phyloP scores from a whole-genome alignment of 2,113 vertebrate genomes.

The Epinephelus fuscoguttatus region DNA sequence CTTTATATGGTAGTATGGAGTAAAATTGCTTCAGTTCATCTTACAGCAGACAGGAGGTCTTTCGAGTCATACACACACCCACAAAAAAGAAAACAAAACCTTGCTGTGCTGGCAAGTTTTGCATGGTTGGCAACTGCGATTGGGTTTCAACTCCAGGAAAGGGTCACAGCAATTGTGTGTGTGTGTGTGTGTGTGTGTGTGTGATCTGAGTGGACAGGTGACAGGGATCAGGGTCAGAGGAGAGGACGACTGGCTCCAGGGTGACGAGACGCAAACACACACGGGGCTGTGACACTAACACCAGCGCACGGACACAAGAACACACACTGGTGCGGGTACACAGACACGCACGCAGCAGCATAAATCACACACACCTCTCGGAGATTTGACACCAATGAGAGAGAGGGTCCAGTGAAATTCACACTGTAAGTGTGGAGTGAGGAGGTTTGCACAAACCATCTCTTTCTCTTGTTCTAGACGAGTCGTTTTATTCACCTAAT shows the following conservation, averaged over 20 bases:
- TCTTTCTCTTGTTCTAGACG: not conserved
- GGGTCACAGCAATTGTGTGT: slow-evolving; percentile 67
- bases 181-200: slow-evolving; percentile 44
- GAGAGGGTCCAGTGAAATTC: slow-evolving; percentile 33
- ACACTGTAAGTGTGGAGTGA: slow-evolving; percentile 32
- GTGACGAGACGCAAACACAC: slow-evolving; percentile 64
- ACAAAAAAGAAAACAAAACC: slow-evolving; percentile 69
- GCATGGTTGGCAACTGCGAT: slow-evolving; percentile 59
- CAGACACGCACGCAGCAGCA: not conserved
- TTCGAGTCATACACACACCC: slow-evolving; percentile 42
- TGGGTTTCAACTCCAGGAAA: slow-evolving; percentile 72
- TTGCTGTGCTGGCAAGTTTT: slow-evolving; percentile 69
- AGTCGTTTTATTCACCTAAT: slow-evolving; percentile 31
- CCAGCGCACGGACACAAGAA: slow-evolving; percentile 22
- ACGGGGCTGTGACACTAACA: slow-evolving; percentile 17
- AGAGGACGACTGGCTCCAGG: slow-evolving; percentile 71
- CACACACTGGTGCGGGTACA: slow-evolving; percentile 10
- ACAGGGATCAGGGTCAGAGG: slow-evolving; percentile 76
- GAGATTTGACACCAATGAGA: slow-evolving; percentile 54
- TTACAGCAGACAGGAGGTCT: slow-evolving; percentile 38
- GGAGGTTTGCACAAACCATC: slow-evolving; percentile 8
- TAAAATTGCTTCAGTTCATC: slow-evolving; percentile 18
- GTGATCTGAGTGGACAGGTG: slow-evolving; percentile 81
- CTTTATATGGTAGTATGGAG: not conserved
- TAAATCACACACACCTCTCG: slow-evolving; percentile 35